Evolutionary conservation across 2,113 vertebrate genomes (phyloP), one percentile per base, ranked within the genome.

Genomic region (Pelecanoides urinatrix): DNA sequence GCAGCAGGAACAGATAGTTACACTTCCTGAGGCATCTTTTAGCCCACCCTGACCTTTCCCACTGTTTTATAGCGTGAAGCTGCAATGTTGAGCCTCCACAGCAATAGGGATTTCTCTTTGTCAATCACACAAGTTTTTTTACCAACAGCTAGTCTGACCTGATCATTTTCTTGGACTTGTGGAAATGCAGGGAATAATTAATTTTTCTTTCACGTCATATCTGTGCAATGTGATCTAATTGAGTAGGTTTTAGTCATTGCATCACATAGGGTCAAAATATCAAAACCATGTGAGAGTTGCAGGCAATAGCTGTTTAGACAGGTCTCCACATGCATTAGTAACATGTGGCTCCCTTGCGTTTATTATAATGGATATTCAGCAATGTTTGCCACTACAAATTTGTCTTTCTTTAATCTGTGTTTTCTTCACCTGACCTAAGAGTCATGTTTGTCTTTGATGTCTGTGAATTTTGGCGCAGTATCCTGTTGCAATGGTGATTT

Each of bases 401-500:
- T 52, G 21, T 52, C 89, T 79, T 85, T 75, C 87, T 96, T 94
- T 91, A 87, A 81, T 91, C 63, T 85, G 6, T 79, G 65, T 89
- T 89, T 92, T 94, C 73, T 92, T 84, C 32, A 71, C 75, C 63
- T 93, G 86, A 67, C 83, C 77, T 67, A 38, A 32, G 47, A 75
- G 72, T 94, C 61, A 77, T 0, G 1, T 27, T 87, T 79, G 73
- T 18, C 94, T 97, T 95, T 97, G 91, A 97, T 91, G 91, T 87
- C 45, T 30, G 45, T 45, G 81, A 77, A 61, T 85, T 97, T 91
- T 87, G 70, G 58, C 71, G 66, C 23, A 50, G 42, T 70, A 47
- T 79, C 53, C 13, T 95, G 91, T 95, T 92, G 96, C 86, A 96
- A 97, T 52, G 42, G 16, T 62, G 50, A 80, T 83, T 90, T 93